phyloP scores from a whole-genome alignment of 2,888 invertebrate species.

The Latrodectus elegans region DNA sequence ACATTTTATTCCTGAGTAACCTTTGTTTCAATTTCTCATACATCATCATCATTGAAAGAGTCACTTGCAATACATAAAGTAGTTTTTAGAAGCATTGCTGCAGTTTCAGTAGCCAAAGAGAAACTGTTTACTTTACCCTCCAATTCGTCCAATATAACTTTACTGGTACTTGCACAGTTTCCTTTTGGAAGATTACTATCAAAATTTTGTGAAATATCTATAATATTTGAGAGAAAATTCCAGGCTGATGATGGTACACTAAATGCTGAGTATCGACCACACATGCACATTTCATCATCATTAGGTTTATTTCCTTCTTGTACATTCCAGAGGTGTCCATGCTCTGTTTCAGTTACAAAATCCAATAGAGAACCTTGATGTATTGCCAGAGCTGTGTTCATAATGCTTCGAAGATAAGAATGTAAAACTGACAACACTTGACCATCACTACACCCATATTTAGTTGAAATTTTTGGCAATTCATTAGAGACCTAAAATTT shows the following conservation, averaged over 20 bases:
- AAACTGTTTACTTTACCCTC: constrained; percentile 24
- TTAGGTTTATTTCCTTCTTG: constrained; percentile 20
- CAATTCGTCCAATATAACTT: constrained; percentile 37
- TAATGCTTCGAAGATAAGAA: constrained; percentile 16
- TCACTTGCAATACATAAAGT: constrained; percentile 8
- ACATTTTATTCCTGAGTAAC: too few relatives aligned
- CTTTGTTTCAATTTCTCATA: too few relatives aligned
- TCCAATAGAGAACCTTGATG: constrained; percentile 26
- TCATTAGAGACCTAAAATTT: background rate
- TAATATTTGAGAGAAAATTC: constrained; percentile 3
- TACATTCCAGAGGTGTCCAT: constrained; percentile 44
- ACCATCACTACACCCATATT: constrained; percentile 4
- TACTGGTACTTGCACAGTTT: background rate
- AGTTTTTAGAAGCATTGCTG: constrained; percentile 22
- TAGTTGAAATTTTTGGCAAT: too few relatives aligned
- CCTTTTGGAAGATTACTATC: background rate
- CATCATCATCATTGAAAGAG: too few relatives aligned
- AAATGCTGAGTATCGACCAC: constrained; percentile 11
- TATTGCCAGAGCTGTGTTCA: constrained; percentile 1
- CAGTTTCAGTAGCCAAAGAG: constrained; percentile 38
- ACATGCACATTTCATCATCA: constrained; percentile 13
- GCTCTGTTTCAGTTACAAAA: constrained; percentile 29
- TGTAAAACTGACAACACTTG: constrained; percentile 1
- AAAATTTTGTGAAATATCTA: too few relatives aligned
- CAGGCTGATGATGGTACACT: background rate